phyloP scores from a whole-genome alignment of 2,797 vertebrate genomes.

The Chelon auratus region DNA sequence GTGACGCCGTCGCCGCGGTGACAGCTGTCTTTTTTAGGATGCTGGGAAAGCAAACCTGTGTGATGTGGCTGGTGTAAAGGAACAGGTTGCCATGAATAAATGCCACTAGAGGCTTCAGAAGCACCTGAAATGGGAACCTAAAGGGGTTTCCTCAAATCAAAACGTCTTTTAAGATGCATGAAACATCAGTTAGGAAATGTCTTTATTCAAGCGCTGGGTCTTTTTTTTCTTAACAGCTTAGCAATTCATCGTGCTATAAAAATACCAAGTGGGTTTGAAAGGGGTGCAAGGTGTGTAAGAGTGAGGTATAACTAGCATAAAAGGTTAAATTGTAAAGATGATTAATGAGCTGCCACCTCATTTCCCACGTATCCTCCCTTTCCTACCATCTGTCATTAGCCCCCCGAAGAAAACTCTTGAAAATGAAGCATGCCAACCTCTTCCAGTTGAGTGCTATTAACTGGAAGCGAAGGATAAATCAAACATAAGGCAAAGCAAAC shows the following conservation, averaged over 20 bases:
- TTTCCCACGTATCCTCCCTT: conserved; percentile 19
- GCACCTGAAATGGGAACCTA: conserved; percentile 47
- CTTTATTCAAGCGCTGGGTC: conserved; percentile 29
- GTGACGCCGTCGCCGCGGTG: conserved; percentile 44
- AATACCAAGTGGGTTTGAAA: conserved; percentile 10
- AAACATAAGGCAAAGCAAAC: background rate
- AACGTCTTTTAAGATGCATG: conserved; percentile 50
- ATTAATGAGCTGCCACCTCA: conserved; percentile 23
- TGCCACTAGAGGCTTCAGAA: conserved; percentile 58
- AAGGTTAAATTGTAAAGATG: conserved; percentile 1
- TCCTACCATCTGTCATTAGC: conserved; percentile 27
- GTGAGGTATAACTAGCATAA: conserved; percentile 26
- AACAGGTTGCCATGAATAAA: conserved; percentile 67
- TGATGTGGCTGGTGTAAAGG: conserved; percentile 61
- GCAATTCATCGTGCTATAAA: conserved; percentile 4
- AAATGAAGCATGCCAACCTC: background rate
- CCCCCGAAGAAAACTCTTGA: background rate
- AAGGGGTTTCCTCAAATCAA: conserved; percentile 50
- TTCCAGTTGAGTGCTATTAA: background rate
- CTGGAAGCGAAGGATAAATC: background rate
- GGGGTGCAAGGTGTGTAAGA: conserved; percentile 5
- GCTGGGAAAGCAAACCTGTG: conserved; percentile 52
- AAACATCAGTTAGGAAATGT: conserved; percentile 26
- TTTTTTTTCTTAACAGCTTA: conserved; percentile 2
- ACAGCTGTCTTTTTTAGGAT: conserved; percentile 68